Conservation (phyloP, 2,113 vertebrate species). For the Sorex araneus region DNA sequence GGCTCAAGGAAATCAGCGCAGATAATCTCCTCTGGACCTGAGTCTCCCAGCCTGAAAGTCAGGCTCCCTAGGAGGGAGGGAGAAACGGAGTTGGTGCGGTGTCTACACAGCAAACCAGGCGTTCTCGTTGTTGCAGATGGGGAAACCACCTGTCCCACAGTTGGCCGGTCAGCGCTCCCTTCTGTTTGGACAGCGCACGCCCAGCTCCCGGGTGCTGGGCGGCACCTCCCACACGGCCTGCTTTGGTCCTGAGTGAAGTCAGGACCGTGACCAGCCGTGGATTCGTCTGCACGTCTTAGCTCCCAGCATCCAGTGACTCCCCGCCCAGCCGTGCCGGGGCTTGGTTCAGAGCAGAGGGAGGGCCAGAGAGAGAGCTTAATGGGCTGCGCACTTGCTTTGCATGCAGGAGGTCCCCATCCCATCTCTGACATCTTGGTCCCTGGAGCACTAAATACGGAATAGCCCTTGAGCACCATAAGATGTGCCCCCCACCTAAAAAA, state of each 20-base stretch:
- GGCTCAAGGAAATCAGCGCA: neutral
- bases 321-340: constrained; percentile 45
- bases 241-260: neutral
- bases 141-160: constrained; percentile 31
- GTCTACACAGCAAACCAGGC: constrained; percentile 39
- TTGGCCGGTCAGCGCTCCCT: constrained; percentile 31
- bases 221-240: no score
- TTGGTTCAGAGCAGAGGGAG: neutral
- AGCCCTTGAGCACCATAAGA: no score
- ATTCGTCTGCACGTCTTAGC: constrained; percentile 42
- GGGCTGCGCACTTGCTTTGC: no score
- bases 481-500: no score
- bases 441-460: no score
- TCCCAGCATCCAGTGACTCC: neutral
- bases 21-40: neutral
- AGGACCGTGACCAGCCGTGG: constrained; percentile 57
- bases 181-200: neutral
- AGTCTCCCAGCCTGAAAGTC: neutral
- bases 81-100: neutral
- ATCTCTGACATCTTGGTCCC: no score
- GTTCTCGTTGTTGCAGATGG: constrained; percentile 59
- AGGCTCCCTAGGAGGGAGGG: neutral
- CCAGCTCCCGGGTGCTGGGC: no score
- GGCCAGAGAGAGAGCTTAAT: no score
- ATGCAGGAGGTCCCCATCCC: no score